Evolutionary conservation across 2,113 vertebrate species (phyloP).

Genomic region (Myrmecophaga tridactyla): DNA sequence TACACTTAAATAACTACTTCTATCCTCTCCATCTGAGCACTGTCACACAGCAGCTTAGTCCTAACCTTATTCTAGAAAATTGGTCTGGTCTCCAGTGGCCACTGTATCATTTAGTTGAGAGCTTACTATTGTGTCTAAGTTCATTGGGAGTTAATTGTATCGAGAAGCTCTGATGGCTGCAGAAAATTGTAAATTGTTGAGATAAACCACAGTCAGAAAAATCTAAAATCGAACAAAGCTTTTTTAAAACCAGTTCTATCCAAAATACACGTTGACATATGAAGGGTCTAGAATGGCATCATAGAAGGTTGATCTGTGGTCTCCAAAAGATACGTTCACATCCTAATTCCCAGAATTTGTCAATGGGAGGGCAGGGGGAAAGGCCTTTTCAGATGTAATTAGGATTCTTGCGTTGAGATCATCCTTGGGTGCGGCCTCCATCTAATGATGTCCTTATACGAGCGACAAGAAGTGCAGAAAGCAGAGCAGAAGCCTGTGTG

Average conservation of each 20-base stretch:
- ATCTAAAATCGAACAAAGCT: background rate
- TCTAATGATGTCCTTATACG: background rate
- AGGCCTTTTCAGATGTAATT: background rate
- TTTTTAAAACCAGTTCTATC: slow-evolving; percentile 7
- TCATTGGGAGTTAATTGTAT: slow-evolving; percentile 75
- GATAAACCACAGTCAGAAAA: slow-evolving; percentile 30
- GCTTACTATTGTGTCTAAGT: slow-evolving; percentile 66
- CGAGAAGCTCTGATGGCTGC: slow-evolving; percentile 50
- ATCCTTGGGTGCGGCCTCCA: background rate
- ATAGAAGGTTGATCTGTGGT: background rate
- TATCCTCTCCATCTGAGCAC: background rate
- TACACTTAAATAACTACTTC: background rate
- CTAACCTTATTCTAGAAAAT: slow-evolving; percentile 74
- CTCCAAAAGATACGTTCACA: background rate
- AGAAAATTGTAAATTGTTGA: slow-evolving; percentile 48
- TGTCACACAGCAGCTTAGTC: background rate
- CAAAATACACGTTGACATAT: slow-evolving; percentile 12
- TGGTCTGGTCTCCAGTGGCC: slow-evolving; percentile 59
- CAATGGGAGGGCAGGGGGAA: background rate
- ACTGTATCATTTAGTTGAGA: slow-evolving; percentile 52
- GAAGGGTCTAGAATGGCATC: background rate
- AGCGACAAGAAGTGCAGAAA: background rate
- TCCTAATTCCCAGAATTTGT: background rate
- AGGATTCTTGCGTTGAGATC: background rate
- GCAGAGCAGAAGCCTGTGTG: background rate